These are phyloP conservation scores for Caradrina clavipalpis DNA, from an alignment of 2,888 invertebrate genomes.

Conservation along the genomic window DNA sequence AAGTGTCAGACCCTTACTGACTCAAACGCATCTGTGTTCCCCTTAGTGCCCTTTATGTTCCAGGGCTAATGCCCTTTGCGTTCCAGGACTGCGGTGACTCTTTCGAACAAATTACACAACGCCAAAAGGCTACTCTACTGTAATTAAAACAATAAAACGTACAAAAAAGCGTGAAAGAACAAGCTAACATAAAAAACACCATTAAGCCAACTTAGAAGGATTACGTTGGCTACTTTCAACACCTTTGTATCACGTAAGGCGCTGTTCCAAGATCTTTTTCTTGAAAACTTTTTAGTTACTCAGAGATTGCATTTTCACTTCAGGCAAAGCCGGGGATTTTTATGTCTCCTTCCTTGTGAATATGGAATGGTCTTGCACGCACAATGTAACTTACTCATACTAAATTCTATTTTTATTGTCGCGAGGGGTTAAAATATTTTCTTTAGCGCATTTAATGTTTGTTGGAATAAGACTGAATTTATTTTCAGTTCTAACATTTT, in stretches of 20 bases:
- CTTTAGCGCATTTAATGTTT: constrained; percentile 29
- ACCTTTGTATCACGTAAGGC: constrained; percentile 55
- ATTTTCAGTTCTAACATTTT: background rate
- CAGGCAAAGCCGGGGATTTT: constrained; percentile 71
- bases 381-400: constrained; percentile 55
- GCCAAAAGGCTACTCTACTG: too few relatives aligned
- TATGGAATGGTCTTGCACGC: constrained; percentile 63
- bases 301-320: constrained; percentile 78
- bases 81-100: too few relatives aligned
- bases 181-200: background rate
- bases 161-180: background rate
- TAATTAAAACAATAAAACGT: background rate
- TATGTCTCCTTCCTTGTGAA: constrained; percentile 64
- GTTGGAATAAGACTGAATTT: constrained; percentile 7
- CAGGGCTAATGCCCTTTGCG: too few relatives aligned
- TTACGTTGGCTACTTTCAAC: constrained; percentile 20
- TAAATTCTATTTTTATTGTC: constrained; percentile 51
- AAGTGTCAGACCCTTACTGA: too few relatives aligned
- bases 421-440: constrained; percentile 40
- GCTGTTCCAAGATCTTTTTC: constrained; percentile 74
- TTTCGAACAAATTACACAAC: too few relatives aligned
- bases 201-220: constrained; percentile 4
- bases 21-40: too few relatives aligned
- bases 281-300: constrained; percentile 80
- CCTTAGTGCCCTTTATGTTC: too few relatives aligned